Evolutionary conservation across 1,140 invertebrate genomes (phyloP).

Genomic region (Temnothorax curvispinosus): DNA sequence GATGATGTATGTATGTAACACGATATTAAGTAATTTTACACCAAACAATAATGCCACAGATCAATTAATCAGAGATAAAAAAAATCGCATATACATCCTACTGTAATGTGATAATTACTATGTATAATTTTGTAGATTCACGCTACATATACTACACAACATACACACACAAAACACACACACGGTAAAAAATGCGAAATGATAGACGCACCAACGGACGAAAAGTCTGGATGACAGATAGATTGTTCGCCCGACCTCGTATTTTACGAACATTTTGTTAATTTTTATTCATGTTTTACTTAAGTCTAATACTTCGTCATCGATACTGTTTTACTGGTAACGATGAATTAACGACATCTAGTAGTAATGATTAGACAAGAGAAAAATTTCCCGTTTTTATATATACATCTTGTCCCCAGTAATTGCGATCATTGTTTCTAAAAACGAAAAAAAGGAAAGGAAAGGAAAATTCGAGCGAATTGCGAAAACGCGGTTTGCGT

Average conservation of each 20-base stretch:
- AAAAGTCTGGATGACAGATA: conserved; percentile 77
- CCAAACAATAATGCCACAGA: conserved; percentile 62
- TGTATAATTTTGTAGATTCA: conserved; percentile 46
- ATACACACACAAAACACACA: conserved; percentile 19
- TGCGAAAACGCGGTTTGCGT: conserved; percentile 46
- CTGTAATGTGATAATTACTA: conserved; percentile 12
- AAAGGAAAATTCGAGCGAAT: conserved; percentile 42
- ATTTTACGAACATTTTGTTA: conserved; percentile 85
- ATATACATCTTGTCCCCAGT: conserved; percentile 62
- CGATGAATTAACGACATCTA: conserved; percentile 72
- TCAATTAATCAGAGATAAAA: conserved; percentile 57
- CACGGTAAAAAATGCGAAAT: conserved; percentile 68
- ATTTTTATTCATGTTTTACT: conserved; percentile 83
- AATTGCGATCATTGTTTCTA: conserved; percentile 64
- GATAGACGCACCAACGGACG: conserved; percentile 55
- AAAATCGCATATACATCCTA: conserved; percentile 66
- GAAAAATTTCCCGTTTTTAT: conserved; percentile 71
- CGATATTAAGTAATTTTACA: conserved; percentile 43
- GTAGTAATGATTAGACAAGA: conserved; percentile 78
- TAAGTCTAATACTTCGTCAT: conserved; percentile 80
- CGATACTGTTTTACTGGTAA: conserved; percentile 61
- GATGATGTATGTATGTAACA: conserved; percentile 43
- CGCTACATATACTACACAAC: conserved; percentile 3
- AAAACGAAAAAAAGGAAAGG: conserved; percentile 46
- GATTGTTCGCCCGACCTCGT: conserved; percentile 82